These are phyloP conservation scores for Siphonodentalium dalli DNA, from an alignment of 2,888 invertebrate species.

Conservation along the genomic window DNA sequence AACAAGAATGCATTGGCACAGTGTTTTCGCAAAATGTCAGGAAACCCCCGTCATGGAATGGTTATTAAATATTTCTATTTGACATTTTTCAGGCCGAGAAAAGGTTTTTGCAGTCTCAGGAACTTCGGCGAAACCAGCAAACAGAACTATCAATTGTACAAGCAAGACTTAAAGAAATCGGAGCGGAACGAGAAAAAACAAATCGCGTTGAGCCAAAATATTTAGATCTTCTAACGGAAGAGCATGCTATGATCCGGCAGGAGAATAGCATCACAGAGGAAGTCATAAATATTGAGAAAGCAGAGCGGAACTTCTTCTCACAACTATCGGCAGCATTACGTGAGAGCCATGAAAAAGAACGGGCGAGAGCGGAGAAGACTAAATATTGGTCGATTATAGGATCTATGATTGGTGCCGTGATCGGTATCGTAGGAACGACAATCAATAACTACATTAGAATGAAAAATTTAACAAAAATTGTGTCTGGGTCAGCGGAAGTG, in stretches of 20 bases:
- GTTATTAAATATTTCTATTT: neutral
- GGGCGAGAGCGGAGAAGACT: slow-evolving; percentile 81
- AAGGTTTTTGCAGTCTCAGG: slow-evolving; percentile 51
- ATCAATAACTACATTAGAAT: slow-evolving; percentile 74
- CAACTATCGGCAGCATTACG: slow-evolving; percentile 78
- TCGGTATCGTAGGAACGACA: slow-evolving; percentile 74
- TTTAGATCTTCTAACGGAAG: slow-evolving; percentile 76
- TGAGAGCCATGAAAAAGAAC: slow-evolving; percentile 82
- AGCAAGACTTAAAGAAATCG: slow-evolving; percentile 73
- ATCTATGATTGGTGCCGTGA: slow-evolving; percentile 72
- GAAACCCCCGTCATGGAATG: too few relatives aligned
- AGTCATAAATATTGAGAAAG: slow-evolving; percentile 74
- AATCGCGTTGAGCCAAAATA: slow-evolving; percentile 81
- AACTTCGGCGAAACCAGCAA: slow-evolving; percentile 48
- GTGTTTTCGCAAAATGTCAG: too few relatives aligned
- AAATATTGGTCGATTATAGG: slow-evolving; percentile 85
- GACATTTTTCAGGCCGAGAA: slow-evolving; percentile 51
- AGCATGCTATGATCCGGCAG: slow-evolving; percentile 64
- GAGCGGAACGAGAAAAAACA: slow-evolving; percentile 78
- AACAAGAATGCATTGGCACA: too few relatives aligned
- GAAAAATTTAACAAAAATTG: slow-evolving; percentile 73
- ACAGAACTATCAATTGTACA: slow-evolving; percentile 46
- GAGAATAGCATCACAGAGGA: slow-evolving; percentile 67
- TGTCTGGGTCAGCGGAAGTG: slow-evolving; percentile 62
- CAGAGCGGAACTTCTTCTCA: slow-evolving; percentile 76